A percentile compares a stretch with the other conserved stretches of the same genome.
phyloP scores from a whole-genome alignment of 2,888 invertebrate genomes.

The Tetranychus truncatus region DNA sequence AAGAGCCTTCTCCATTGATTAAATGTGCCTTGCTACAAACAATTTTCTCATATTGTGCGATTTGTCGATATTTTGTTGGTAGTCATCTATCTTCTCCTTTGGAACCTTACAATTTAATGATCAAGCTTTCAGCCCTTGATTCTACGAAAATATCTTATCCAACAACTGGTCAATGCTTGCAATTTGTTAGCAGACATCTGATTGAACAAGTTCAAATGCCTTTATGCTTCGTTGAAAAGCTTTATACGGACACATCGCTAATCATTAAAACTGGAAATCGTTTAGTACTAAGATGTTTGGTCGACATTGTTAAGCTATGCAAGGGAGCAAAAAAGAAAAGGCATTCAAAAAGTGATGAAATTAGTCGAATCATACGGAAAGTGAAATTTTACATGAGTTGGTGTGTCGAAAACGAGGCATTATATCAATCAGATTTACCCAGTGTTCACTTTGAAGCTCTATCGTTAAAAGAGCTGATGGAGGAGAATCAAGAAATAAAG shows the following conservation, averaged over 20 bases:
- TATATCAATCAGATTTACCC: neutral
- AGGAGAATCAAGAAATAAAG: neutral
- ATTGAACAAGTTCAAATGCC: neutral
- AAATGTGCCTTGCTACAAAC: conserved; percentile 12
- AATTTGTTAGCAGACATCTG: neutral
- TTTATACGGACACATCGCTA: neutral
- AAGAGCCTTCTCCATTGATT: conserved; percentile 13
- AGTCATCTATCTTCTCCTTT: conserved; percentile 1
- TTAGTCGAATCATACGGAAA: neutral
- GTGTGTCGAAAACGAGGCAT: neutral
- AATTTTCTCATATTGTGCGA: conserved; percentile 16
- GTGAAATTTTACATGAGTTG: conserved; percentile 1
- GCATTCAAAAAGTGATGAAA: too few species aligned
- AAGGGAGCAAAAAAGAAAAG: neutral
- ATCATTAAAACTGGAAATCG: neutral
- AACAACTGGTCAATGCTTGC: neutral
- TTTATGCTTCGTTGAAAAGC: neutral
- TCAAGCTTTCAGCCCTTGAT: neutral
- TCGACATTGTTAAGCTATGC: neutral
- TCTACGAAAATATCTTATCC: neutral
- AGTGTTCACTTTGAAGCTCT: neutral
- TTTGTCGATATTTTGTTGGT: conserved; percentile 19
- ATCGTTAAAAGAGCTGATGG: neutral
- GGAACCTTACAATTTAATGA: neutral
- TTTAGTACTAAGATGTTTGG: neutral